A percentile compares a stretch with the other conserved stretches of the same genome.
Evolutionary conservation across 2,113 vertebrate genomes (phyloP).

Genomic region (Helogale parvula): DNA sequence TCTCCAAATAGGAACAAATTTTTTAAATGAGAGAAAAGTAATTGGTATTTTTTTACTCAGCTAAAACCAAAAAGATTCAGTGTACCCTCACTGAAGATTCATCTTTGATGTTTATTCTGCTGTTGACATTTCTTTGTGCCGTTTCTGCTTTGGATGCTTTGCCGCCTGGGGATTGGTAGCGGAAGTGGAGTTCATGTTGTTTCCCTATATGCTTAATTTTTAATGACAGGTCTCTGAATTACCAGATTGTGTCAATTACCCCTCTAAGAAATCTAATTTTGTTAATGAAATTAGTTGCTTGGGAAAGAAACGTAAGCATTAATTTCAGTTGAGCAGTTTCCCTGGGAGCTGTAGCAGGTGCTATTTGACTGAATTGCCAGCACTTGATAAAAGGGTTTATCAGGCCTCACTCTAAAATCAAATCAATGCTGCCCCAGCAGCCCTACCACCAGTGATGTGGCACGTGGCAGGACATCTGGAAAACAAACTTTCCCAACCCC

Average conservation of each 20-base stretch:
- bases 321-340: constrained; percentile 56
- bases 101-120: background rate
- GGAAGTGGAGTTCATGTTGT: constrained; percentile 57
- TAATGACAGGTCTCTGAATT: constrained; percentile 79
- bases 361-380: constrained; percentile 35
- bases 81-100: background rate
- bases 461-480: background rate
- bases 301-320: constrained; percentile 68
- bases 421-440: background rate
- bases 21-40: background rate
- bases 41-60: background rate
- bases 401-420: constrained; percentile 27
- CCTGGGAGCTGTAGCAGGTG: constrained; percentile 62
- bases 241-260: constrained; percentile 77
- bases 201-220: constrained; percentile 76
- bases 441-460: background rate
- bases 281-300: constrained; percentile 75
- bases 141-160: background rate
- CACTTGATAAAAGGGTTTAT: constrained; percentile 49
- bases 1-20: background rate
- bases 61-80: background rate
- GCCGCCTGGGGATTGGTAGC: background rate
- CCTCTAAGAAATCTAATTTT: constrained; percentile 80
- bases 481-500: constrained; percentile 8
- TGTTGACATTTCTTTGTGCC: background rate